Conservation (phyloP, 2,888 invertebrate genomes). For the Zeuzera pyrina region DNA sequence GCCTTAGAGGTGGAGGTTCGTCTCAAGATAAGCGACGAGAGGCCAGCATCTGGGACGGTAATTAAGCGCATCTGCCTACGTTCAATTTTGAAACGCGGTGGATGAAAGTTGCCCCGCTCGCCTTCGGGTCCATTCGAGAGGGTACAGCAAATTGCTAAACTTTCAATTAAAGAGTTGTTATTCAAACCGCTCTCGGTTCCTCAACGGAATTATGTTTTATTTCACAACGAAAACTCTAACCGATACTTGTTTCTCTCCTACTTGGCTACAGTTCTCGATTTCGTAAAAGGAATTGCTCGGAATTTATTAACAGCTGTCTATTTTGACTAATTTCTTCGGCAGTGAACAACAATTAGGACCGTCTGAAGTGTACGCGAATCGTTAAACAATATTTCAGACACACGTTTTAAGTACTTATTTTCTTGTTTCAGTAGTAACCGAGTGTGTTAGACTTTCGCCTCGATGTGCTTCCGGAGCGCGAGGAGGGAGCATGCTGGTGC, state of each 20-base stretch:
- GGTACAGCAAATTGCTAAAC: constrained; percentile 72
- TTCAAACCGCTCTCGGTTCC: constrained; percentile 62
- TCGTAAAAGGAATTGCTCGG: constrained; percentile 38
- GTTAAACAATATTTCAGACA: no score
- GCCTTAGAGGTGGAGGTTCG: constrained; percentile 50
- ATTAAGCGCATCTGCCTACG: constrained; percentile 73
- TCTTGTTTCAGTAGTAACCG: constrained; percentile 38
- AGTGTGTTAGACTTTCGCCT: constrained; percentile 41
- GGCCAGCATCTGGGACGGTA: constrained; percentile 63
- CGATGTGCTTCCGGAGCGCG: constrained; percentile 54
- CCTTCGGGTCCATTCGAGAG: constrained; percentile 67
- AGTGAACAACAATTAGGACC: constrained; percentile 10
- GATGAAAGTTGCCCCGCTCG: constrained; percentile 59
- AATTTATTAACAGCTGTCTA: constrained; percentile 43
- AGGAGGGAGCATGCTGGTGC: constrained; percentile 65
- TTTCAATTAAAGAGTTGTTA: constrained; percentile 74
- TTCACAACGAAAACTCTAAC: constrained; percentile 53
- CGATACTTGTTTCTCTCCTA: constrained; percentile 52
- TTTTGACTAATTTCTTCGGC: constrained; percentile 28
- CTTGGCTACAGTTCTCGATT: constrained; percentile 45
- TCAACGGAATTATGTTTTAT: constrained; percentile 65
- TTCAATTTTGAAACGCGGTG: constrained; percentile 69
- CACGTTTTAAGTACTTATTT: background rate
- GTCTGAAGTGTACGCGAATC: background rate
- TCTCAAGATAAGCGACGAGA: constrained; percentile 52